Evolutionary conservation across 1,140 invertebrate species (phyloP).

Genomic region (Yoshiicerus persimilis): DNA sequence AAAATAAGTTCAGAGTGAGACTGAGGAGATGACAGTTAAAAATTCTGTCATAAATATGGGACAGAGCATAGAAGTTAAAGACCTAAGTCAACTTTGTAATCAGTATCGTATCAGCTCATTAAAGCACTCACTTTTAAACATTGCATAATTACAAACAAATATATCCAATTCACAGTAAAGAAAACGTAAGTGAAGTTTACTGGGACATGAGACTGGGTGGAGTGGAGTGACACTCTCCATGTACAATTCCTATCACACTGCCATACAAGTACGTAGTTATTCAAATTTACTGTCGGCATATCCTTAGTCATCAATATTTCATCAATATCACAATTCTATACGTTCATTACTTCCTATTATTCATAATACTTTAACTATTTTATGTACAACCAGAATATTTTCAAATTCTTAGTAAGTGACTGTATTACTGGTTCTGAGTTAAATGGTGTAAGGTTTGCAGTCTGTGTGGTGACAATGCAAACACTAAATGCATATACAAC

Average conservation of each 20-base stretch:
- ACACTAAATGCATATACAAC: no score
- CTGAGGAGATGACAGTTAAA: neutral
- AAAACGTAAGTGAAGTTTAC: neutral
- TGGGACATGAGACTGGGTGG: neutral
- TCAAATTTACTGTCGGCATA: no score
- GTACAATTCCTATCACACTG: neutral
- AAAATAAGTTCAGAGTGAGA: neutral
- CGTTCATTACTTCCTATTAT: no score
- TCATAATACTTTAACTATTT: no score
- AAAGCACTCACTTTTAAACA: neutral
- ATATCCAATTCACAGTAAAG: neutral
- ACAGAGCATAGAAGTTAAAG: neutral
- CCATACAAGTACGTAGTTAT: no score
- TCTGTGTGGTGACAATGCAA: no score
- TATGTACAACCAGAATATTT: no score
- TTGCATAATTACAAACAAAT: neutral
- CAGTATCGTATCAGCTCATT: conserved; percentile 1
- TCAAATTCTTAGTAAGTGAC: no score
- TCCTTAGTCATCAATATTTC: no score
- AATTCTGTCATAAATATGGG: neutral
- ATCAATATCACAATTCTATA: no score
- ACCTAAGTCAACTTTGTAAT: conserved; percentile 8
- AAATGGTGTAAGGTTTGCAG: no score
- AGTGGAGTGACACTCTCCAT: neutral
- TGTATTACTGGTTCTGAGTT: no score